These are phyloP conservation scores for Paracentrotus lividus DNA, from an alignment of 53 echinoderm and acorn worm species.

Conservation along the genomic window DNA sequence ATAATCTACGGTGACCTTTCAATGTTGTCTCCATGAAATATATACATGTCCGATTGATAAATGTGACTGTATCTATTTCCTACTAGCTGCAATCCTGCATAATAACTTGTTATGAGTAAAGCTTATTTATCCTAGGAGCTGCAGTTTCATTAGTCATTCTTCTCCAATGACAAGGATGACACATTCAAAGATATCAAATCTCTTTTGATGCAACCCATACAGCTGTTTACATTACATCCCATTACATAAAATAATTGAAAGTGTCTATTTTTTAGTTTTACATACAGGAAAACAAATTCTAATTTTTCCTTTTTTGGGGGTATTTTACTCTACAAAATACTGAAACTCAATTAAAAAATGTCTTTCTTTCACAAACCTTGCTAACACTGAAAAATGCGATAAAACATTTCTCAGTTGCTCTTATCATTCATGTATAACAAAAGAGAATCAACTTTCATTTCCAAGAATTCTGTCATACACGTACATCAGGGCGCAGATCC, in stretches of 20 bases:
- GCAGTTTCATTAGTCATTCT: background rate
- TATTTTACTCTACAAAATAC: too few relatives aligned
- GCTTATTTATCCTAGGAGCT: constrained; percentile 16
- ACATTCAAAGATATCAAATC: background rate
- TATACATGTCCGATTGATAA: constrained; percentile 22
- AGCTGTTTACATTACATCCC: too few relatives aligned
- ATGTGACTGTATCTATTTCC: constrained; percentile 17
- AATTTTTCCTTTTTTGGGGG: too few relatives aligned
- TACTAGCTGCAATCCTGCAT: background rate
- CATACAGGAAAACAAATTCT: too few relatives aligned
- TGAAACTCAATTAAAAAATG: background rate
- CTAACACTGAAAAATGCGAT: background rate
- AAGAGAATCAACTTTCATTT: background rate
- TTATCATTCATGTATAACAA: background rate
- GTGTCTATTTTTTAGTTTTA: too few relatives aligned
- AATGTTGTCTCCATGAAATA: background rate
- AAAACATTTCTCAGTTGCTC: background rate
- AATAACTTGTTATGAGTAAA: background rate
- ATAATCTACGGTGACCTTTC: constrained; percentile 12
- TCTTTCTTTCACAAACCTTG: too few relatives aligned
- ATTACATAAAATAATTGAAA: too few relatives aligned
- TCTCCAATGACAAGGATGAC: background rate
- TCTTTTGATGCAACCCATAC: background rate
- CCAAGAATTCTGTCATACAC: background rate
- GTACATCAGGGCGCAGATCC: too few relatives aligned